Evolutionary conservation across 2,888 invertebrate species (phyloP).

Genomic region (Colostygia pectinataria): DNA sequence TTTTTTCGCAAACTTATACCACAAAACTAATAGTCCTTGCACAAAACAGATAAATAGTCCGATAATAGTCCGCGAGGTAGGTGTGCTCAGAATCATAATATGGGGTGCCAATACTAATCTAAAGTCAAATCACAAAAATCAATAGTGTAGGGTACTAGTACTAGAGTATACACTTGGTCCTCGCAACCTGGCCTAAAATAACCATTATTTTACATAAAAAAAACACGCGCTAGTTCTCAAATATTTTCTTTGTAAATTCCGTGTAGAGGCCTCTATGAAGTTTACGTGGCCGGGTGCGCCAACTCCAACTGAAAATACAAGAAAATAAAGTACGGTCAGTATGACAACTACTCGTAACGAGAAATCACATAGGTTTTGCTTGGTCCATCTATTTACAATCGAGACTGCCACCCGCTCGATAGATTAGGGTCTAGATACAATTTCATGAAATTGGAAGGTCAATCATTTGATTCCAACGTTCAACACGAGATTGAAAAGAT

Average conservation of each 20-base stretch:
- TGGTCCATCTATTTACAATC: neutral
- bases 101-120: no score
- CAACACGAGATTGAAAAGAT: neutral
- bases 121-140: neutral
- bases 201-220: neutral
- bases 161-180: no score
- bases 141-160: no score
- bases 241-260: constrained; percentile 10
- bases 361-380: constrained; percentile 4
- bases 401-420: neutral
- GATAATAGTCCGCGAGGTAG: no score
- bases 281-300: neutral
- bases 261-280: neutral
- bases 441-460: constrained; percentile 1
- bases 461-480: neutral
- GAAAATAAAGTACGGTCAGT: constrained; percentile 9
- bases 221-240: constrained; percentile 1
- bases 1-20: neutral
- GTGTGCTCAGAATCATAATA: no score
- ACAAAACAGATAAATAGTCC: no score
- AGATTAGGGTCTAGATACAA: neutral
- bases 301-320: neutral
- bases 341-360: neutral
- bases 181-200: neutral
- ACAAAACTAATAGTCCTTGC: no score